Evolutionary conservation across 2,888 invertebrate genomes (phyloP).

Genomic region (Cylindroiulus punctatus): DNA sequence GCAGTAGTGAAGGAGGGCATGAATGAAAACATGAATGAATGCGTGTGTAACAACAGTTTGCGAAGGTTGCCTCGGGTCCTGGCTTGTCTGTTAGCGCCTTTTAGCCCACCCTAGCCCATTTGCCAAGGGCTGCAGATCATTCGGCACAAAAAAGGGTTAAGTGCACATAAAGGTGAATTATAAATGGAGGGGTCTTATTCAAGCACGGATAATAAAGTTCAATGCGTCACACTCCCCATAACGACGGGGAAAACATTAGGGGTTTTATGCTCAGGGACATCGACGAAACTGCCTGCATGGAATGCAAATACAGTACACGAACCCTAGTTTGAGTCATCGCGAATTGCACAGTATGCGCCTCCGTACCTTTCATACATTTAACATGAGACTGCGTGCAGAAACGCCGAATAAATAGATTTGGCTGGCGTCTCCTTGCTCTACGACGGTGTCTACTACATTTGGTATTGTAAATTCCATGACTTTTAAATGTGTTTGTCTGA

Average conservation of each 20-base stretch:
- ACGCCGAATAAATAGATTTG: no score
- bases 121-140: no score
- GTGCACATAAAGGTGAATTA: neutral
- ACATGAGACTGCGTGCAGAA: neutral
- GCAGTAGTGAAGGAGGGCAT: neutral
- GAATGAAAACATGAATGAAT: constrained; percentile 25
- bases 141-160: neutral
- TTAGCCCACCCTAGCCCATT: neutral
- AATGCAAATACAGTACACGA: no score
- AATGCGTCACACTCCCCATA: neutral
- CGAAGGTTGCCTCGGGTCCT: neutral
- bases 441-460: no score
- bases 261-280: neutral
- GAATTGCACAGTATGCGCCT: neutral
- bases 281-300: neutral
- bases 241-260: neutral
- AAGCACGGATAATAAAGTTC: neutral
- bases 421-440: no score
- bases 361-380: neutral
- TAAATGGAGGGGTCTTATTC: constrained; percentile 7
- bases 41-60: constrained; percentile 11
- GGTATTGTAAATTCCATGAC: no score
- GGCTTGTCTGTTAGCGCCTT: neutral
- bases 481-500: no score
- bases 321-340: constrained; percentile 10